These are phyloP conservation scores for Achatina immaculata DNA, from an alignment of 1,140 invertebrate genomes.

Conservation along the genomic window DNA sequence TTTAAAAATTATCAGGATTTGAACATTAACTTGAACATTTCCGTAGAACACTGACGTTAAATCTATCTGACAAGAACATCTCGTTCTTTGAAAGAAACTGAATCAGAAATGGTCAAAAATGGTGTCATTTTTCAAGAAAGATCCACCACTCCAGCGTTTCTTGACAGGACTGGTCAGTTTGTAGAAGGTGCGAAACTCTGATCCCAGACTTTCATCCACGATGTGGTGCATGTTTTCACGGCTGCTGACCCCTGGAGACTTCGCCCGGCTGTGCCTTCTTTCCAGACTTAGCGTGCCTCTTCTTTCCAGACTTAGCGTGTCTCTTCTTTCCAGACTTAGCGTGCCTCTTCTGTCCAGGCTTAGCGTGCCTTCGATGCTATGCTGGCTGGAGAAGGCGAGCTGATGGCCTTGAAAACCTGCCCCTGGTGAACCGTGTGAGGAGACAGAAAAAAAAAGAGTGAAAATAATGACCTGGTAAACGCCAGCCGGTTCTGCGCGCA, in stretches of 20 bases:
- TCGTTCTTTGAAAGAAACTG: no score
- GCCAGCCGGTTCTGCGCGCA: no score
- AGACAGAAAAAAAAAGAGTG: background rate
- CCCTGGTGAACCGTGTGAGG: no score
- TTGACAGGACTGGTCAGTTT: constrained; percentile 60
- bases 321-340: background rate
- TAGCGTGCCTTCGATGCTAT: background rate
- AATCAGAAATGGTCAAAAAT: constrained; percentile 17
- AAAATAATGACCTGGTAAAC: no score
- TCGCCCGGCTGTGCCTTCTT: background rate
- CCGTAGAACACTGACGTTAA: no score
- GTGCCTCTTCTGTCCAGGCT: background rate
- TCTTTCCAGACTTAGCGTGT: background rate
- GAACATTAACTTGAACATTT: no score
- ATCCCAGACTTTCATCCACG: constrained; percentile 51
- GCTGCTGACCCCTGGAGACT: background rate
- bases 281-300: background rate
- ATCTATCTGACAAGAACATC: no score
- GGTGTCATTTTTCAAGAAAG: background rate
- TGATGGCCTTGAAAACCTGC: background rate
- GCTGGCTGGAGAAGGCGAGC: background rate
- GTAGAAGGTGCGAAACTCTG: constrained; percentile 63
- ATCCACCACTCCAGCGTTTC: constrained; percentile 32
- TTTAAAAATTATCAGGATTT: no score
- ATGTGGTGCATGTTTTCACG: constrained; percentile 42